These are phyloP conservation scores for Molorchus minor DNA, from an alignment of 2,888 invertebrate genomes.

Conservation along the genomic window DNA sequence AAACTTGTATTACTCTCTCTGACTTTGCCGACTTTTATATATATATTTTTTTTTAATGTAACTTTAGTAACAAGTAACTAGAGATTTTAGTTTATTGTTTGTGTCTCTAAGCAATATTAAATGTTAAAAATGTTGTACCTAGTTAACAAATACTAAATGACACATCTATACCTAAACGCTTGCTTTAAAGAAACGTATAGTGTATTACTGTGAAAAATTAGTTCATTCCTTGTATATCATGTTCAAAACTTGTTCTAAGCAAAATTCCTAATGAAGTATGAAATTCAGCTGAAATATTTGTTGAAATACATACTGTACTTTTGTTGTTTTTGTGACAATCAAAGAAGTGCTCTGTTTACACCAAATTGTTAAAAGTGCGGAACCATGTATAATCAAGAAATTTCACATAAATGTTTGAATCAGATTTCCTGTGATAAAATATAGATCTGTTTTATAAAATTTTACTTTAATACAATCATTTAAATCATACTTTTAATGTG, in stretches of 20 bases:
- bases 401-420: slow-evolving; percentile 16
- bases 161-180: slow-evolving; percentile 31
- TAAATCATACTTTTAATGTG: slow-evolving; percentile 16
- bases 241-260: slow-evolving; percentile 23
- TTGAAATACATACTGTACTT: too few species aligned
- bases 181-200: slow-evolving; percentile 31
- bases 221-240: slow-evolving; percentile 29
- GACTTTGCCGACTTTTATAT: slow-evolving; percentile 25
- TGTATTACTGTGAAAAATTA: slow-evolving; percentile 28
- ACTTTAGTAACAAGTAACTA: slow-evolving; percentile 10
- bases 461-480: slow-evolving; percentile 8
- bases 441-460: slow-evolving; percentile 23
- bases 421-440: slow-evolving; percentile 26
- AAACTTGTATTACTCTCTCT: slow-evolving; percentile 10
- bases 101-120: slow-evolving; percentile 36
- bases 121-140: slow-evolving; percentile 36
- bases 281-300: neutral
- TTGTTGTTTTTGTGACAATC: neutral
- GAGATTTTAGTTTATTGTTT: slow-evolving; percentile 28
- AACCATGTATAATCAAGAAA: slow-evolving; percentile 8
- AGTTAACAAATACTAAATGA: slow-evolving; percentile 30
- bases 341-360: neutral
- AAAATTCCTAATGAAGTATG: neutral
- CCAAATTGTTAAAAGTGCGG: neutral
- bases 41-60: slow-evolving; percentile 18